Evolutionary conservation across 2,113 vertebrate genomes (phyloP).

Genomic region (Hirundichthys speculiger): DNA sequence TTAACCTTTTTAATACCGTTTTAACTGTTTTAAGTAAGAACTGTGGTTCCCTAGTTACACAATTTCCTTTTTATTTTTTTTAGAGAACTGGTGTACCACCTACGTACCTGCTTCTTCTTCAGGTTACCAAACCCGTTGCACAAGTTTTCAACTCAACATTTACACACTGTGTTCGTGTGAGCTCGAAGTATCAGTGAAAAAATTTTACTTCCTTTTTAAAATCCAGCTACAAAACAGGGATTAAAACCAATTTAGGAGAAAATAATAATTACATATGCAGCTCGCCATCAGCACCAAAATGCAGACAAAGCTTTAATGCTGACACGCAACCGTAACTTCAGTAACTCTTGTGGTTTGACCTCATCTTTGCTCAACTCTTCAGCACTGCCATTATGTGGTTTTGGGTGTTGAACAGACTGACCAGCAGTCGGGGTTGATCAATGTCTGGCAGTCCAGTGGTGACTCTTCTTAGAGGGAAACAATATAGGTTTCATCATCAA

Average conservation of each 20-base stretch:
- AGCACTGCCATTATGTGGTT: constrained; percentile 21
- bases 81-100: neutral
- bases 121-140: neutral
- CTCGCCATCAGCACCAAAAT: too few species aligned
- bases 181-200: too few species aligned
- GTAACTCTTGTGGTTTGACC: neutral
- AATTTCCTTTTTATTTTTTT: neutral
- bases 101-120: neutral
- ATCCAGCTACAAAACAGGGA: too few species aligned
- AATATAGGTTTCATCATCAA: too few species aligned
- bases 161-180: too few species aligned
- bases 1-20: too few species aligned
- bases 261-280: too few species aligned
- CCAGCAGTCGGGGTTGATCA: constrained; percentile 25
- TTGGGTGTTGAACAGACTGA: constrained; percentile 15
- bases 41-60: neutral
- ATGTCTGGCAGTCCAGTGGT: neutral
- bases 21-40: too few species aligned
- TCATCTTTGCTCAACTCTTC: neutral
- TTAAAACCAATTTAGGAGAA: too few species aligned
- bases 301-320: too few species aligned
- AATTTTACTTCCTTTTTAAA: too few species aligned
- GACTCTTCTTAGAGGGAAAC: constrained; percentile 27
- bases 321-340: too few species aligned
- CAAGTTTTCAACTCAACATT: neutral